phyloP scores from a whole-genome alignment of 2,888 invertebrate species.

The Hermaeophaga mercurialis region DNA sequence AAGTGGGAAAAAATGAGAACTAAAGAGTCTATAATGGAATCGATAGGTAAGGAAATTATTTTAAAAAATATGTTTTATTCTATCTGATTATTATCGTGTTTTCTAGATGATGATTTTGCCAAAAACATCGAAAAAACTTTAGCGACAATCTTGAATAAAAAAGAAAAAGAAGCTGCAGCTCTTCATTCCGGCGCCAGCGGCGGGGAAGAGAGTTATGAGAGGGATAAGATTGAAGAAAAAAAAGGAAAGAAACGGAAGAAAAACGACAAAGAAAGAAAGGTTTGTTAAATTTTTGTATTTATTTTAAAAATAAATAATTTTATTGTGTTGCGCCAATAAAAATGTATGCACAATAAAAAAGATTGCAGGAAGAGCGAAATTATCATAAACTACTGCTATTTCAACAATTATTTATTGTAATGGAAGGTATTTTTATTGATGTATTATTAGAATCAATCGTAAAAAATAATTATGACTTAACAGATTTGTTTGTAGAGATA shows the following conservation, averaged over 20 bases:
- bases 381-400: no score
- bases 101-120: conserved; percentile 72
- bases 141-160: conserved; percentile 71
- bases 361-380: no score
- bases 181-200: conserved; percentile 43
- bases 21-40: conserved; percentile 40
- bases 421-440: no score
- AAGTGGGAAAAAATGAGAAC: conserved; percentile 52
- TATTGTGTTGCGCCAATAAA: no score
- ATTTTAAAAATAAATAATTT: not conserved
- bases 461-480: no score
- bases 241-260: conserved; percentile 60
- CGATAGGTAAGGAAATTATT: not conserved
- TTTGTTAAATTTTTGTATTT: conserved; percentile 30
- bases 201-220: conserved; percentile 55
- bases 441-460: no score
- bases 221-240: conserved; percentile 59
- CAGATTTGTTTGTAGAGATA: no score
- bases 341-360: no score
- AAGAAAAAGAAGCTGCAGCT: conserved; percentile 58
- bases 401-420: no score
- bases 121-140: conserved; percentile 80
- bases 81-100: no score
- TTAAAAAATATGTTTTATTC: not conserved
- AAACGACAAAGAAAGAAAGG: conserved; percentile 61